Conservation (phyloP, 2,888 invertebrate genomes). For the Andricus curvator region DNA sequence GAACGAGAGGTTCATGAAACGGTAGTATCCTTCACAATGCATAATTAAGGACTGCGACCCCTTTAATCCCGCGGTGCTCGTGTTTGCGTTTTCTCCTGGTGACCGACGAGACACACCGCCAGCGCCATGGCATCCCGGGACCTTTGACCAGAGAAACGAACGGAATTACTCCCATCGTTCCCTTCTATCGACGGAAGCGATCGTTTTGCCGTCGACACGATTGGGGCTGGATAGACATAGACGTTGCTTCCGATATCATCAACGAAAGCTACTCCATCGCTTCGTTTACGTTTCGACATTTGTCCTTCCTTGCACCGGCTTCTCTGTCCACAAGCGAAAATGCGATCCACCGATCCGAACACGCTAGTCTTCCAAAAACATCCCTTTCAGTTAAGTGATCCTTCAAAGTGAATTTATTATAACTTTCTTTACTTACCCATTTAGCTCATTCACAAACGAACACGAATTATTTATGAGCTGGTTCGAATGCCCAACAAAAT, state of each 20-base stretch:
- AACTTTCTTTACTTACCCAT: neutral
- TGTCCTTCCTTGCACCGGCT: constrained; percentile 26
- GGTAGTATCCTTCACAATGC: constrained; percentile 66
- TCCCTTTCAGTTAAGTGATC: constrained; percentile 13
- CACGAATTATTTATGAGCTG: too few relatives aligned
- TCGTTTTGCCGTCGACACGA: constrained; percentile 67
- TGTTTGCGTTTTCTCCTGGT: constrained; percentile 70
- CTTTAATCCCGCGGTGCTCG: constrained; percentile 68
- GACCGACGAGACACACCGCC: constrained; percentile 54
- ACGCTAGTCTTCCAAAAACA: constrained; percentile 28
- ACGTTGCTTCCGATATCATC: constrained; percentile 60
- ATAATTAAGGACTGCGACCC: constrained; percentile 71
- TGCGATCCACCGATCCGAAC: constrained; percentile 14
- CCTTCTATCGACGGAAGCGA: constrained; percentile 60
- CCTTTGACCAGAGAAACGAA: constrained; percentile 66
- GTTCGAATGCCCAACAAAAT: too few relatives aligned
- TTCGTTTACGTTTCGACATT: constrained; percentile 56
- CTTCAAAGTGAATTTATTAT: constrained; percentile 30
- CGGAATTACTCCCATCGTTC: constrained; percentile 63
- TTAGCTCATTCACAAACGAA: too few relatives aligned
- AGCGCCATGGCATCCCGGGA: constrained; percentile 55
- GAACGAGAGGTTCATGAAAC: constrained; percentile 54
- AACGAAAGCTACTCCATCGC: constrained; percentile 51
- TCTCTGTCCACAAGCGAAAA: constrained; percentile 25
- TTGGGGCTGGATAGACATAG: constrained; percentile 66